Evolutionary conservation across 2,888 invertebrate species (phyloP).

Genomic region (Eupithecia pulchellata): DNA sequence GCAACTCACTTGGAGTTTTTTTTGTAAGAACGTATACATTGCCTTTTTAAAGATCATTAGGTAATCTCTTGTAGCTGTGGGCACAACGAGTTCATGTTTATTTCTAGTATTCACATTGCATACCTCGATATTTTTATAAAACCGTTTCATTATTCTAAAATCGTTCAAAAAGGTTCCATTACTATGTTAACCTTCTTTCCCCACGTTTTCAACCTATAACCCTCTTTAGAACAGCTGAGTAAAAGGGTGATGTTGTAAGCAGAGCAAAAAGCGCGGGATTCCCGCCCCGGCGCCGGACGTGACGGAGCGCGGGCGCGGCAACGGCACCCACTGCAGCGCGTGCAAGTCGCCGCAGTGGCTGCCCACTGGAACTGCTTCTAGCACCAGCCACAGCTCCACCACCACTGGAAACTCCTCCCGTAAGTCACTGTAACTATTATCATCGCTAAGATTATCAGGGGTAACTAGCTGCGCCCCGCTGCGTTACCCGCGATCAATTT

Average conservation of each 20-base stretch:
- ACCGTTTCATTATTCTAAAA: too few relatives aligned
- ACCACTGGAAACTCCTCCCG: conserved; percentile 87
- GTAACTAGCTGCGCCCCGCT: too few relatives aligned
- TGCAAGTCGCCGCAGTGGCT: conserved; percentile 79
- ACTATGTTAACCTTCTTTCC: too few relatives aligned
- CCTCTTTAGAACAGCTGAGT: neutral
- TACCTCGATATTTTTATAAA: too few relatives aligned
- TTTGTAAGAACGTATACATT: too few relatives aligned
- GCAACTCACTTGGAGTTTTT: too few relatives aligned
- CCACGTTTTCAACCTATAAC: neutral
- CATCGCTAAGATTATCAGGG: neutral
- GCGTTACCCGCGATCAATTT: too few relatives aligned
- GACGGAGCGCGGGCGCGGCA: conserved; percentile 46
- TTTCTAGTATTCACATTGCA: too few relatives aligned
- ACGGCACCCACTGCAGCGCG: conserved; percentile 61
- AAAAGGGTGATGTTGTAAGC: conserved; percentile 30
- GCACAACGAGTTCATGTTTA: too few relatives aligned
- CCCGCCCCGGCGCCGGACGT: conserved; percentile 55
- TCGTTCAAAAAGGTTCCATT: too few relatives aligned
- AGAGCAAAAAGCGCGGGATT: conserved; percentile 74
- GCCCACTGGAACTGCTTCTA: conserved; percentile 79
- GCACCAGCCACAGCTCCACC: conserved; percentile 86
- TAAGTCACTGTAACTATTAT: conserved; percentile 62
- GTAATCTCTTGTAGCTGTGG: too few relatives aligned
- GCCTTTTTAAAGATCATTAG: too few relatives aligned